Evolutionary conservation across 2,113 vertebrate species (phyloP).

Genomic region (Symphodus melops): DNA sequence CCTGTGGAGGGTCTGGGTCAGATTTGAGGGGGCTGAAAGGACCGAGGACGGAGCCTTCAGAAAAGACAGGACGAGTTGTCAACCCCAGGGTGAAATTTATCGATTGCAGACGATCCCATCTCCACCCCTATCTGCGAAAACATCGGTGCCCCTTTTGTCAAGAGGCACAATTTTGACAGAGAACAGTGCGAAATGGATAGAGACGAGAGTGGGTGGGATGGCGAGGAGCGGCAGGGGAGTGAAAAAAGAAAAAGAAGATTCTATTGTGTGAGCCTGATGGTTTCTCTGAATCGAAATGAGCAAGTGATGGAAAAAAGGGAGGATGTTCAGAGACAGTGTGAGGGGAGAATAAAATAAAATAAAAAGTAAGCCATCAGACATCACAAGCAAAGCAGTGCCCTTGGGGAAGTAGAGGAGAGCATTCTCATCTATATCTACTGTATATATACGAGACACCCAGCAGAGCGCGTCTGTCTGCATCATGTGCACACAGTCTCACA

Average conservation of each 20-base stretch:
- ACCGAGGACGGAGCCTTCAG: conserved; percentile 11
- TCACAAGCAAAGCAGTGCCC: conserved; percentile 40
- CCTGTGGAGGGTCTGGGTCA: conserved; percentile 47
- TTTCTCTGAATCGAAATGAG: conserved; percentile 74
- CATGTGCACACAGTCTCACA: conserved; percentile 37
- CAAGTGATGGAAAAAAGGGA: conserved; percentile 58
- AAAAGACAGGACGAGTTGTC: conserved; percentile 28
- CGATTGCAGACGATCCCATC: conserved; percentile 54
- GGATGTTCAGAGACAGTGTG: conserved; percentile 56
- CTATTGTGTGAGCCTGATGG: conserved; percentile 71
- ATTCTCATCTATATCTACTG: conserved; percentile 41
- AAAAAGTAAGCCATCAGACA: conserved; percentile 48
- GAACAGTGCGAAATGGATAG: conserved; percentile 56
- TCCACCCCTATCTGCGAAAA: conserved; percentile 62
- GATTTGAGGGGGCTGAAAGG: conserved; percentile 35
- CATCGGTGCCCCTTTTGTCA: conserved; percentile 62
- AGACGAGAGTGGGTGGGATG: conserved; percentile 61
- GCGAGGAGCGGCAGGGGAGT: conserved; percentile 34
- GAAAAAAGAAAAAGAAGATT: conserved; percentile 38
- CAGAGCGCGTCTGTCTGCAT: conserved; percentile 28
- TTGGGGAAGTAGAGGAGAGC: conserved; percentile 42
- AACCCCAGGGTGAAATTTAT: conserved; percentile 60
- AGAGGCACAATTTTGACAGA: conserved; percentile 67
- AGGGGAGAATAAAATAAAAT: conserved; percentile 41
- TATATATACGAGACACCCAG: conserved; percentile 42